phyloP scores from a whole-genome alignment of 2,113 vertebrate genomes.

The Hipposideros armiger region DNA sequence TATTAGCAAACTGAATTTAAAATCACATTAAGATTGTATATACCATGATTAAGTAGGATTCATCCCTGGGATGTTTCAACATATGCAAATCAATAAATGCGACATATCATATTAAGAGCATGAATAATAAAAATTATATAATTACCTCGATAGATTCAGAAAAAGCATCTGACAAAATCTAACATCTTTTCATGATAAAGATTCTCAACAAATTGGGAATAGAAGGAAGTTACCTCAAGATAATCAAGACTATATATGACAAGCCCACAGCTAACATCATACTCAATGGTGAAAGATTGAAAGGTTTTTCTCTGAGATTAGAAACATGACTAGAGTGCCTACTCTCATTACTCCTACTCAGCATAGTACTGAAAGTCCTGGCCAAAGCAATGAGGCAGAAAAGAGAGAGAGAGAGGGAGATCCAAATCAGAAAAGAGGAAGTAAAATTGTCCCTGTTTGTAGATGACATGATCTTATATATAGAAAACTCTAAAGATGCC shows the following conservation, averaged over 20 bases:
- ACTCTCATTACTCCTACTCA: neutral
- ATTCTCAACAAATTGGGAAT: neutral
- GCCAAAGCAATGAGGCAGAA: neutral
- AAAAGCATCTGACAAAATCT: neutral
- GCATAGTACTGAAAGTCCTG: neutral
- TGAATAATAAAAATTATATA: neutral
- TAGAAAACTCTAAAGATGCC: neutral
- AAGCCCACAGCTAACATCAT: neutral
- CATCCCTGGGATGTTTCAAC: neutral
- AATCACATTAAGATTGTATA: neutral
- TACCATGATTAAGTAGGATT: neutral
- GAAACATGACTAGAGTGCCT: neutral
- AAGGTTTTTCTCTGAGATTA: neutral
- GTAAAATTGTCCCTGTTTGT: neutral
- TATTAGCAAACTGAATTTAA: neutral
- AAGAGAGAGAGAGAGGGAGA: neutral
- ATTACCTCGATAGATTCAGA: neutral
- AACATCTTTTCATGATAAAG: neutral
- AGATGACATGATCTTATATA: neutral
- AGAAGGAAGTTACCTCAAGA: neutral
- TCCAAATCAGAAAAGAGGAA: neutral
- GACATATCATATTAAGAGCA: neutral
- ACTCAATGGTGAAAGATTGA: neutral
- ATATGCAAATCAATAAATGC: neutral
- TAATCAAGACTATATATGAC: neutral